Evolutionary conservation across 1,140 invertebrate genomes (phyloP).

Genomic region (Bradysia coprophila): DNA sequence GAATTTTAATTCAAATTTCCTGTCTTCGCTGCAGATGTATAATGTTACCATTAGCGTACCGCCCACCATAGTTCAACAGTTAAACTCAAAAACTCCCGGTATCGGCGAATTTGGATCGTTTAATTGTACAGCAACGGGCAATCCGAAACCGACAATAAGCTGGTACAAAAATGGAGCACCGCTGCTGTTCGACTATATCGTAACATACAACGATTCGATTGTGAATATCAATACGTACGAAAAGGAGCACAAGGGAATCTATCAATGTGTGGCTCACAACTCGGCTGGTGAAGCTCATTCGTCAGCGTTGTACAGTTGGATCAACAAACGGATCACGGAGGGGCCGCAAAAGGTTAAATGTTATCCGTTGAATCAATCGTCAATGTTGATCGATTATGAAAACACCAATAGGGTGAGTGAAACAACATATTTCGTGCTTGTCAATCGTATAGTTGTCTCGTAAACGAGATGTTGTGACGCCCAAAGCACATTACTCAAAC

Average conservation of each 20-base stretch:
- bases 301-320: slow-evolving; percentile 14
- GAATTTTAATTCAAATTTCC: too few species aligned
- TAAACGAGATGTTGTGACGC: too few species aligned
- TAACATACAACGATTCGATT: neutral
- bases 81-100: too few species aligned
- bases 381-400: neutral
- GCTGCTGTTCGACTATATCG: neutral
- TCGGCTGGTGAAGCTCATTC: slow-evolving; percentile 17
- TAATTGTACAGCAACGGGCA: slow-evolving; percentile 13
- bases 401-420: neutral
- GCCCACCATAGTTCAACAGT: too few species aligned
- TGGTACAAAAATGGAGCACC: slow-evolving; percentile 9
- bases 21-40: too few species aligned
- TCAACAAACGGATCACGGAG: slow-evolving; percentile 9
- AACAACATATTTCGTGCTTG: too few species aligned
- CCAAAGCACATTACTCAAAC: too few species aligned
- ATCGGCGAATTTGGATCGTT: too few species aligned
- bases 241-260: slow-evolving; percentile 9
- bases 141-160: slow-evolving; percentile 14
- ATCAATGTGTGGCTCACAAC: slow-evolving; percentile 21
- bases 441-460: too few species aligned
- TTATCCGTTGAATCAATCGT: slow-evolving; percentile 13
- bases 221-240: neutral
- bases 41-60: too few species aligned
- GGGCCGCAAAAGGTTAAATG: slow-evolving; percentile 19